These are phyloP conservation scores for Athripsodes cinereus DNA, from an alignment of 2,888 invertebrate genomes.

Conservation along the genomic window DNA sequence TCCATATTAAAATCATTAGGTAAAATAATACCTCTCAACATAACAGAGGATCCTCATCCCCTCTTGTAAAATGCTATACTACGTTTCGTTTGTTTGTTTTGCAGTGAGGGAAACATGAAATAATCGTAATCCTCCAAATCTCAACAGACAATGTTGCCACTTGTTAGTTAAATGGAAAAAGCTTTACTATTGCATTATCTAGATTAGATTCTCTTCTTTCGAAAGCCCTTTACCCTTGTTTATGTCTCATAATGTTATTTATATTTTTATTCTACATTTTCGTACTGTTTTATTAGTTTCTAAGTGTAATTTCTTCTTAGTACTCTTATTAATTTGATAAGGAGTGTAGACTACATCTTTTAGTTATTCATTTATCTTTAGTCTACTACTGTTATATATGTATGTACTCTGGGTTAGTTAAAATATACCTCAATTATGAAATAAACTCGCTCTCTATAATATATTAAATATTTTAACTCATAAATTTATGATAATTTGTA, in stretches of 20 bases:
- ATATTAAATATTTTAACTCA: too few species aligned
- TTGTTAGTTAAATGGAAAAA: slow-evolving; percentile 23
- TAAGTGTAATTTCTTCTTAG: too few species aligned
- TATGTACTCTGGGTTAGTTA: too few species aligned
- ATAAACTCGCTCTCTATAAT: too few species aligned
- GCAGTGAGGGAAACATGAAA: slow-evolving; percentile 2
- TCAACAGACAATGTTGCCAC: slow-evolving; percentile 23
- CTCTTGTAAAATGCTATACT: neutral
- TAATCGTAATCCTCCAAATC: slow-evolving; percentile 24
- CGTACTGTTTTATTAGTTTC: neutral
- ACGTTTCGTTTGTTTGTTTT: neutral
- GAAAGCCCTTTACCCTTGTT: slow-evolving; percentile 18
- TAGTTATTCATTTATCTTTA: too few species aligned
- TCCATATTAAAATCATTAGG: too few species aligned
- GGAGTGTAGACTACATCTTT: too few species aligned
- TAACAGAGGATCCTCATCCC: neutral
- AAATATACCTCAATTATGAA: too few species aligned
- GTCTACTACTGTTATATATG: too few species aligned
- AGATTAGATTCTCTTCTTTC: slow-evolving; percentile 27
- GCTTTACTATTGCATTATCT: slow-evolving; percentile 28
- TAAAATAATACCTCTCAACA: too few species aligned
- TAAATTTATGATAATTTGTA: too few species aligned
- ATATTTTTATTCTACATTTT: slow-evolving; percentile 23
- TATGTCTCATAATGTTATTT: slow-evolving; percentile 16
- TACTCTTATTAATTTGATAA: too few species aligned